Base-by-base conservation (phyloP, 2,113 vertebrate species). In the Illadopsis cleaveri region DNA sequence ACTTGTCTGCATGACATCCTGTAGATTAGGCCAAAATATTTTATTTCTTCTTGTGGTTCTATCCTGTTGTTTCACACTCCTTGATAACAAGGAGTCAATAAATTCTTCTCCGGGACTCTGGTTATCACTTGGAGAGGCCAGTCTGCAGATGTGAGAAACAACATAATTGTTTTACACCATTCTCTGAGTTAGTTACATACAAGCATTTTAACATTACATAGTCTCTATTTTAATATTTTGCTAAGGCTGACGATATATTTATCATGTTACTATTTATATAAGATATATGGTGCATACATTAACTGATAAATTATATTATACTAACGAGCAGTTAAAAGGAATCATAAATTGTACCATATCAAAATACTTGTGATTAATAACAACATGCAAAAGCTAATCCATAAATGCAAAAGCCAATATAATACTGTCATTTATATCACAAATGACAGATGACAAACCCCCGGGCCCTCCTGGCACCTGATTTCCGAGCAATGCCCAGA, bases 381-480 rank as follows among this genome's bases (percentile, higher is more conserved):
- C 37, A 38, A 38, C 25, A 61, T 40, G 25, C 58, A 61, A 61
- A 38, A 61, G 25, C 58, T 28, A 61, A 61, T 18, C 27, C 24
- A 38, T 25, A 60, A 60, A 27, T 19, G 58, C 12, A 8, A 61
- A 61, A 61, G 37, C 17, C 17, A 40, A 38, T 28, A 38, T 61
- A 19, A 38, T 20, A 61, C 28, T 61, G 58, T 37, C 16, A 25
- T 61, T 61, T 40, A 38, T 28, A 28, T 38, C 25, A 61, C 17
- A 61, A 38, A 61, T 40, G 16, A 53, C 25, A 71, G 16, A 51
- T 37, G 17, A n/a, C 56, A 79, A 48, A 4, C 2, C 33, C 24
- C 50, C 3, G 2, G 3, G 31, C 27, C 30, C 14, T 27, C 30
- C 12, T 2, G 6, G 42, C 7, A 7, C 37, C 71, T 5, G 9